A percentile compares a stretch with the other conserved stretches of the same genome.
Conservation (phyloP, 2,888 invertebrate species). For the Amblyjoppa fuscipennis region DNA sequence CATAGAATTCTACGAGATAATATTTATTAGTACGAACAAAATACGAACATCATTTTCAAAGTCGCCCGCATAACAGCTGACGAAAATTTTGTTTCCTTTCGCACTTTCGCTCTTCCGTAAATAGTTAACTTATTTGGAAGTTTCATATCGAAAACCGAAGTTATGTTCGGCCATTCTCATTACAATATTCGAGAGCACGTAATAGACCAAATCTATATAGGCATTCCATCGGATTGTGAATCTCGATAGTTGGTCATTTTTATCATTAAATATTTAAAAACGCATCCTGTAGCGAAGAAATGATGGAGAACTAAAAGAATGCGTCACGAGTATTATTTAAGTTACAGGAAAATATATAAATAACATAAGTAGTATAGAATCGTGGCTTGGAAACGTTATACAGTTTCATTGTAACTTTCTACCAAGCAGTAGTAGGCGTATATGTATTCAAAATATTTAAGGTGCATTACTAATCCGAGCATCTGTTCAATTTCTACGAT, state of each 20-base stretch:
- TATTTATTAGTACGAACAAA: background rate
- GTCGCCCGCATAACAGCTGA: background rate
- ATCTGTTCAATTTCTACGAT: background rate
- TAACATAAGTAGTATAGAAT: background rate
- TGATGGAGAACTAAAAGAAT: background rate
- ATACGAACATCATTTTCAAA: background rate
- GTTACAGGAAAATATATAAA: background rate
- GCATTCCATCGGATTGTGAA: background rate
- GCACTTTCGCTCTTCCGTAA: background rate
- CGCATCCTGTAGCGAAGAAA: background rate
- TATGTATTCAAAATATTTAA: background rate
- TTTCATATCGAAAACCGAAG: background rate
- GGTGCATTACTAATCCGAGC: background rate
- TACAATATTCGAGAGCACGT: background rate
- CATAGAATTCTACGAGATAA: background rate
- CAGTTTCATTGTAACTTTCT: slow-evolving; percentile 5
- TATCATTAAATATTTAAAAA: background rate
- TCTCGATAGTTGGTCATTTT: background rate
- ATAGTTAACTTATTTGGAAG: background rate
- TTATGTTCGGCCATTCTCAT: background rate
- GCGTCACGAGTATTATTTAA: background rate
- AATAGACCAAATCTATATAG: background rate
- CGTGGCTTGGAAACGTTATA: background rate
- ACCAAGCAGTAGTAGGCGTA: background rate
- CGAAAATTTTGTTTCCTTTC: background rate